Percentiles rank a stretch among this genome's conserved stretches.
Conservation (phyloP, 1,140 invertebrate species). For the Coenobita brevimanus region DNA sequence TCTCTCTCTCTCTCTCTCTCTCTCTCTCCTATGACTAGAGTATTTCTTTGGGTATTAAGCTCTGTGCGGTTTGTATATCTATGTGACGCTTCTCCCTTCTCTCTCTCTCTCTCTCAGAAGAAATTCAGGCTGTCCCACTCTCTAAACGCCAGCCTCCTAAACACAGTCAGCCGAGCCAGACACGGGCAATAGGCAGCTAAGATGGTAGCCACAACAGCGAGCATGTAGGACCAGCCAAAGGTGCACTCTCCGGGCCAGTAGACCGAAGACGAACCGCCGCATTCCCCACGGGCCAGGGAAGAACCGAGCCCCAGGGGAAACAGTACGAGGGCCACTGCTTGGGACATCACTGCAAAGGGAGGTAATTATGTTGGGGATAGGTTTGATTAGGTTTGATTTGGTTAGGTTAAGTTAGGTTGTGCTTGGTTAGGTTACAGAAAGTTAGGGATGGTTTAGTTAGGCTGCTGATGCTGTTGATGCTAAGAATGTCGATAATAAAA, state of each 20-base stretch:
- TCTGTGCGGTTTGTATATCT: background rate
- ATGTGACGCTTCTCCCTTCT: background rate
- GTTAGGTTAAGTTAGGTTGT: too few species aligned
- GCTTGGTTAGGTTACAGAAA: too few species aligned
- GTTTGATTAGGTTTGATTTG: too few species aligned
- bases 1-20: background rate
- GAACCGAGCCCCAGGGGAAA: slow-evolving; percentile 51
- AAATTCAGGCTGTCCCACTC: slow-evolving; percentile 53
- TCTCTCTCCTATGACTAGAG: background rate
- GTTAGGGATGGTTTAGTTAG: too few species aligned
- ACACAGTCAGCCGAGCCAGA: slow-evolving; percentile 40
- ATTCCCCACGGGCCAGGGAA: slow-evolving; percentile 35
- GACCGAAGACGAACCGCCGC: slow-evolving; percentile 48
- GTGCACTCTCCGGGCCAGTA: slow-evolving; percentile 52
- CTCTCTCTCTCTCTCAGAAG: slow-evolving; percentile 27
- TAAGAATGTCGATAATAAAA: too few species aligned
- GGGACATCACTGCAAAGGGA: slow-evolving; percentile 46
- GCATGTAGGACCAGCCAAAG: slow-evolving; percentile 59
- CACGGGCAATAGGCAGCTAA: slow-evolving; percentile 53
- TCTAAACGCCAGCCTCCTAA: slow-evolving; percentile 30
- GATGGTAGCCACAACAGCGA: slow-evolving; percentile 39
- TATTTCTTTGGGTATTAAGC: background rate
- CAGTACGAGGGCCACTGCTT: slow-evolving; percentile 48
- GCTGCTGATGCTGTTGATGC: too few species aligned
- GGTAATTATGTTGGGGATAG: too few species aligned